Evolutionary conservation across 2,113 vertebrate species (phyloP).

Genomic region (Ictalurus punctatus): DNA sequence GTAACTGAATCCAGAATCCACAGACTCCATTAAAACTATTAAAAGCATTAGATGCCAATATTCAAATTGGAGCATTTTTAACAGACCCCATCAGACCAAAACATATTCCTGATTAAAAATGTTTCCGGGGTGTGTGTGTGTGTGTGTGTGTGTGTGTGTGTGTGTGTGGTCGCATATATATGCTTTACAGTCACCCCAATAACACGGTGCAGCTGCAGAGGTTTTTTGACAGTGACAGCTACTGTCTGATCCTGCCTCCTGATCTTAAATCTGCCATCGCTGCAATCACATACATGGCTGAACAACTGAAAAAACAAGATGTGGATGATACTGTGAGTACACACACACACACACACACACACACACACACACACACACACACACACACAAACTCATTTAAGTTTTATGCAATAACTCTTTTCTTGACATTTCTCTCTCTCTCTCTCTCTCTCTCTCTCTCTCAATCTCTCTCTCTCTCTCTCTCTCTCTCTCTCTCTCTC

Average conservation of each 20-base stretch:
- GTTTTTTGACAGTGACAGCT: conserved; percentile 68
- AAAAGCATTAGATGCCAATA: background rate
- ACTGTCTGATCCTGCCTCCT: conserved; percentile 76
- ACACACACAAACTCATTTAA: background rate
- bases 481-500: background rate
- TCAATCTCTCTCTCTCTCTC: background rate
- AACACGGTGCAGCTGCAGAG: conserved; percentile 70
- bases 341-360: conserved; percentile 31
- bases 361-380: background rate
- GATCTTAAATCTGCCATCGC: conserved; percentile 79
- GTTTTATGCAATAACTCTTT: background rate
- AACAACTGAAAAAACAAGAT: conserved; percentile 78
- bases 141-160: conserved; percentile 12
- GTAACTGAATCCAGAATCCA: background rate
- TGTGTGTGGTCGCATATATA: background rate
- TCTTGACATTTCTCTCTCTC: background rate
- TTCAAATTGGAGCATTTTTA: background rate
- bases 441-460: too few relatives aligned
- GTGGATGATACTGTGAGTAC: conserved; percentile 70
- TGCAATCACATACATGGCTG: conserved; percentile 76
- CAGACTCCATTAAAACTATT: background rate
- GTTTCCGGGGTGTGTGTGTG: background rate
- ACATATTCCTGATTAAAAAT: background rate
- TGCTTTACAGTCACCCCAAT: conserved; percentile 59
- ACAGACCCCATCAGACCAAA: background rate